These are phyloP conservation scores for Sinocyclocheilus rhinocerous DNA, from an alignment of 2,113 vertebrate genomes.

Conservation along the genomic window DNA sequence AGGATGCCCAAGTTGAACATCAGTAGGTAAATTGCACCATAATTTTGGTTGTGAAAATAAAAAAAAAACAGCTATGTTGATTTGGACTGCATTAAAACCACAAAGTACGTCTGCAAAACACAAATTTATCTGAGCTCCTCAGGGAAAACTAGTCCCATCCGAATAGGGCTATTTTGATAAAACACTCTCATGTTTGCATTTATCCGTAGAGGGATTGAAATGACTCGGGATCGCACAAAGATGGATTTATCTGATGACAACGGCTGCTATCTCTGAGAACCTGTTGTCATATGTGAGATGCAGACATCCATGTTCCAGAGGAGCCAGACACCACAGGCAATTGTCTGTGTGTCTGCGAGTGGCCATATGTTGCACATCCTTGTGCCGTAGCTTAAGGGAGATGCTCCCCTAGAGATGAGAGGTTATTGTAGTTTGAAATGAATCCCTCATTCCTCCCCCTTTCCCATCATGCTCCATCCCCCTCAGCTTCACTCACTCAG, in stretches of 20 bases:
- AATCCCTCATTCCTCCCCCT: conserved; percentile 57
- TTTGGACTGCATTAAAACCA: background rate
- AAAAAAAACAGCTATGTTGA: background rate
- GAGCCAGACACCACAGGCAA: conserved; percentile 64
- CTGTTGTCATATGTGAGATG: conserved; percentile 56
- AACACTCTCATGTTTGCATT: background rate
- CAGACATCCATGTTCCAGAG: conserved; percentile 66
- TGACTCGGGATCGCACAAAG: background rate
- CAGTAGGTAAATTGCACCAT: background rate
- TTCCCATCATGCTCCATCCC: conserved; percentile 57
- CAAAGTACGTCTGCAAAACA: background rate
- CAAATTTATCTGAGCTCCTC: background rate
- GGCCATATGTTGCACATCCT: conserved; percentile 77
- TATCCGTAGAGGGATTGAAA: background rate
- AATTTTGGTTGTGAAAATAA: background rate
- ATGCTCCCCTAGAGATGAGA: conserved; percentile 67
- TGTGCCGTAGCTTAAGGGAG: conserved; percentile 71
- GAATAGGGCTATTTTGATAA: background rate
- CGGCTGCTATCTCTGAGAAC: conserved; percentile 48
- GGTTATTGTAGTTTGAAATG: conserved; percentile 62
- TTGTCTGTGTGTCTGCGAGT: conserved; percentile 60
- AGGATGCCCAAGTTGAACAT: background rate
- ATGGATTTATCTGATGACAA: conserved; percentile 28
- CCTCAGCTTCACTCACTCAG: background rate
- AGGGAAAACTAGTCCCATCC: background rate